These are phyloP conservation scores for Acanthosoma haemorrhoidale DNA, from an alignment of 2,888 invertebrate species.

Conservation along the genomic window DNA sequence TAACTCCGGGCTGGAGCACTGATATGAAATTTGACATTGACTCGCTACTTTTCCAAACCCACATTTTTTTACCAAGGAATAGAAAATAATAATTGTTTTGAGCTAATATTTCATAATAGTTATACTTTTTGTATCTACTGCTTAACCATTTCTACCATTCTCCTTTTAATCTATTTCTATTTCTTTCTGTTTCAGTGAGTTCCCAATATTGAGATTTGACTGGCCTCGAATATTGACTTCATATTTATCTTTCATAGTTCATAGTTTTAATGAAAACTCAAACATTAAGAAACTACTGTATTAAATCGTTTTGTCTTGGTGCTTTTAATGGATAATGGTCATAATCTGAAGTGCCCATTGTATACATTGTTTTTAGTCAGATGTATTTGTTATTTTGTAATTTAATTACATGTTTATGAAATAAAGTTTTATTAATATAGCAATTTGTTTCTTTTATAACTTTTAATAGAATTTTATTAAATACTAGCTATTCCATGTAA, in stretches of 20 bases:
- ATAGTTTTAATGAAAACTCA: conserved; percentile 1
- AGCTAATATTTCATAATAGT: background rate
- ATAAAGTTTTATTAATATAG: conserved; percentile 37
- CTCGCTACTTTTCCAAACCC: no score
- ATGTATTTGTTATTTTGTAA: conserved; percentile 35
- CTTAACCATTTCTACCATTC: background rate
- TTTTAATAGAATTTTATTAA: no score
- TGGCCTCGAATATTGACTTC: background rate
- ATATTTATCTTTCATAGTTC: background rate
- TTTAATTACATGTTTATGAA: conserved; percentile 34
- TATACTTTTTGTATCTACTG: background rate
- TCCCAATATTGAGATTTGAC: background rate
- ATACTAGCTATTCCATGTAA: no score
- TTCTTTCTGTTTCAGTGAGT: conserved; percentile 13
- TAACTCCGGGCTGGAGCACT: no score
- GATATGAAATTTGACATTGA: no score
- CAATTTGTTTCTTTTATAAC: conserved; percentile 8
- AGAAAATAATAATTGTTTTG: no score
- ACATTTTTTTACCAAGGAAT: no score
- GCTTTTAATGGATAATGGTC: conserved; percentile 7
- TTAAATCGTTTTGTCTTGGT: conserved; percentile 6
- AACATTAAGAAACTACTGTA: background rate
- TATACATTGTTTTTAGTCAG: conserved; percentile 30
- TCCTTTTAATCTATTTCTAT: background rate
- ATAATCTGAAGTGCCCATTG: conserved; percentile 16